Evolutionary conservation across 2,113 vertebrate species (phyloP), one percentile per base, ranked within the genome.

Genomic region (Bufo gargarizans): DNA sequence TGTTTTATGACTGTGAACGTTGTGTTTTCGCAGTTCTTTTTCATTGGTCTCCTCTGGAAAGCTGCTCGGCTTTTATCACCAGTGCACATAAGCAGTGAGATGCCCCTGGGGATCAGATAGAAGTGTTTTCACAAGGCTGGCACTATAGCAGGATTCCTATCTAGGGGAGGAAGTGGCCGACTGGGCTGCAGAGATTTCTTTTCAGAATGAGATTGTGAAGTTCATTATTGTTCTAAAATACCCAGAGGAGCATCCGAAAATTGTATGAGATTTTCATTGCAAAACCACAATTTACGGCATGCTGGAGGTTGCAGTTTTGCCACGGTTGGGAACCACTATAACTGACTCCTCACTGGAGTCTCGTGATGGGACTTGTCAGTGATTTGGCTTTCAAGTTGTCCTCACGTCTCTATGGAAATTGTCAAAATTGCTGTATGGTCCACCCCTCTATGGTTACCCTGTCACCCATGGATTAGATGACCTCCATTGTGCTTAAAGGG

Each of bases 61-160:
- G 19, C 61, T 22, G 65, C 22, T 9, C 11, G 10, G 65, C 65
- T 67, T 67, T 67, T 67, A 67, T 67, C 65, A 67, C 65, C n/a
- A 67, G 77, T 55, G 17, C 53, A 78, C 77, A 78, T 55, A 3
- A 8, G n/a, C 65, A 9, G 65, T 12, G 2, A 17, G 67, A 43
- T 12, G 17, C 82, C 69, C 50, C 83, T 8, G 10, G 83, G 69
- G 53, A 58, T 0, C 17, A 85, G 83, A 85, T 85, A 56, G 74
- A 74, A 43, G 67, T 85, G 83, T 72, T 85, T 85, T 65, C 45
- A 55, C 69, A 56, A 85, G 53, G n/a, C 69, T 9, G 14, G 58
- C 22, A 55, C 76, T 72, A 76, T 85, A 58, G 19, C 67, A 58
- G 50, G 53, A 85, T 74, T 74, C 43, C 71, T 76, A 43, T 74